These are phyloP conservation scores for Brachionichthys hirsutus DNA, from an alignment of 2,113 vertebrate genomes.

Conservation along the genomic window DNA sequence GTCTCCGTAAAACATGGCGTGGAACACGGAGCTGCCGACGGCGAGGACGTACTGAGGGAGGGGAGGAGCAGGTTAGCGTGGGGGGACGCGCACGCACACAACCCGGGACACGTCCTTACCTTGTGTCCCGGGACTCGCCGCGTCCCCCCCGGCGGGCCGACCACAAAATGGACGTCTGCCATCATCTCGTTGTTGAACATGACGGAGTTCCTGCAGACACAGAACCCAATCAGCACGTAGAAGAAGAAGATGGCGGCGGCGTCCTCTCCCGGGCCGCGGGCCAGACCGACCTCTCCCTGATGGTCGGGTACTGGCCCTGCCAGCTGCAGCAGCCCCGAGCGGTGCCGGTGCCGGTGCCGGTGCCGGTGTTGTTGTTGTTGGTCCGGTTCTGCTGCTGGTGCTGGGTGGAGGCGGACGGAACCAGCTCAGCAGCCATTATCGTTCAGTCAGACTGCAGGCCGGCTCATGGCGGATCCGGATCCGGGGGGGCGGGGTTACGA, in stretches of 20 bases:
- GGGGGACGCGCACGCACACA: too few species aligned
- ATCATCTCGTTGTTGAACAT: conserved; percentile 99
- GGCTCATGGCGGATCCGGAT: conserved; percentile 83
- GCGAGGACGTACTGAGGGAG: conserved; percentile 90
- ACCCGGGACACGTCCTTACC: too few species aligned
- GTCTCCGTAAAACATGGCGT: conserved; percentile 99
- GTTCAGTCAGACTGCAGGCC: conserved; percentile 75
- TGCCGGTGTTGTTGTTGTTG: conserved; percentile 94
- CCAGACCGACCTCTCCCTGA: conserved; percentile 88
- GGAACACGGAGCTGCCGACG: conserved; percentile 98
- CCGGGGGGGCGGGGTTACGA: background rate
- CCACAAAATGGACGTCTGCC: conserved; percentile 98
- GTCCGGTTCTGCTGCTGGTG: conserved; percentile 90
- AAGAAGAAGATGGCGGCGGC: too few species aligned
- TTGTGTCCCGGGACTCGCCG: conserved; percentile 98
- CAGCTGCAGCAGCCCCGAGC: conserved; percentile 86
- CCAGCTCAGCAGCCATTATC: conserved; percentile 97
- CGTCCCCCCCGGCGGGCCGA: conserved; percentile 92
- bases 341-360: conserved; percentile 86
- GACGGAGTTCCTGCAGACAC: conserved; percentile 89
- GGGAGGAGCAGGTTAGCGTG: too few species aligned
- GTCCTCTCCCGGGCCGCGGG: too few species aligned
- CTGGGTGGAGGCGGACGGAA: conserved; percentile 80
- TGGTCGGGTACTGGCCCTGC: conserved; percentile 96
- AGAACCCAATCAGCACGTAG: too few species aligned